phyloP scores from a whole-genome alignment of 2,797 vertebrate species.

The Syndactyla subalaris region DNA sequence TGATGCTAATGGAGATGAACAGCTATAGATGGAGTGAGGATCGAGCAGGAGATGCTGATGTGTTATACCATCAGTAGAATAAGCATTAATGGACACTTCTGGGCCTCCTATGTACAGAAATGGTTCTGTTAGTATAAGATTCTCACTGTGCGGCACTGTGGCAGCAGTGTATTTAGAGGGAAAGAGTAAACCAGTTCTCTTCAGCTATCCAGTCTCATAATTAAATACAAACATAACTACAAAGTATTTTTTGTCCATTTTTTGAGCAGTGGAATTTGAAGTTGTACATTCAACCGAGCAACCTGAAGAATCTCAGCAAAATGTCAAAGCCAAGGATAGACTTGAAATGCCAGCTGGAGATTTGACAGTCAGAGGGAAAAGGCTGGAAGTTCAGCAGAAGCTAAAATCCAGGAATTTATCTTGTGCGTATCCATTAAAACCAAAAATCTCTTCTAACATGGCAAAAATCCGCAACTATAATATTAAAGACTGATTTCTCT shows the following conservation, averaged over 20 bases:
- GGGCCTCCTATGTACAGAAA: neutral
- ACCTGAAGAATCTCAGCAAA: neutral
- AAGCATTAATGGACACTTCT: neutral
- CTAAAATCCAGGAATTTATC: constrained; percentile 54
- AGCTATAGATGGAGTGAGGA: neutral
- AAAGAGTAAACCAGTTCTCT: neutral
- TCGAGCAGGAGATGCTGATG: neutral
- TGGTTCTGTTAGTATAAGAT: neutral
- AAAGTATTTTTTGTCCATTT: neutral
- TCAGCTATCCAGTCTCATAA: neutral
- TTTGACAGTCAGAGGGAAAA: constrained; percentile 68
- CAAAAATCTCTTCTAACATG: constrained; percentile 39
- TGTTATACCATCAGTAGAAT: neutral
- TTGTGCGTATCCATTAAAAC: constrained; percentile 36
- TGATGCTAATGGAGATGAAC: neutral
- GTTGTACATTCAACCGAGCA: neutral
- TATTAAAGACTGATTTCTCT: constrained; percentile 80
- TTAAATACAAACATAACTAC: neutral
- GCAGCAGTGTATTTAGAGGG: neutral
- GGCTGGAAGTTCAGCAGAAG: constrained; percentile 67
- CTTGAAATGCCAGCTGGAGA: neutral
- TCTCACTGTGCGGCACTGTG: neutral
- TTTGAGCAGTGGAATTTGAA: neutral
- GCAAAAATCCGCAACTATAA: constrained; percentile 89
- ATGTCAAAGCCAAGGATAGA: neutral